Evolutionary conservation across 2,113 vertebrate genomes (phyloP).

Genomic region (Tenebrosternarchus preto): DNA sequence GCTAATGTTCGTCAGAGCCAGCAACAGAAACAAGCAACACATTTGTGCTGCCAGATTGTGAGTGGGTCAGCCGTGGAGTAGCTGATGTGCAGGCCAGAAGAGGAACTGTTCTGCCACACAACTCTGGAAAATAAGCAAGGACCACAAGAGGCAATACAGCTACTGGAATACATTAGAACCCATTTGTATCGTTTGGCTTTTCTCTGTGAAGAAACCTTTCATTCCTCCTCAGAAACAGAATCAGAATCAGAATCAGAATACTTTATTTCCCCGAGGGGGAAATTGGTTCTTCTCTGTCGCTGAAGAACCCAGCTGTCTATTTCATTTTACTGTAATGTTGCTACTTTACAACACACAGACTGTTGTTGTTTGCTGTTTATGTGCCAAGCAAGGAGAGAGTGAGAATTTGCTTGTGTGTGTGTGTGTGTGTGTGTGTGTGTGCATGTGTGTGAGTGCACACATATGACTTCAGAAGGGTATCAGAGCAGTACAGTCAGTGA

Average conservation of each 20-base stretch:
- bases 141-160: conserved; percentile 11
- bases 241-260: too few species aligned
- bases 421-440: neutral
- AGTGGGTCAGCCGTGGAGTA: conserved; percentile 48
- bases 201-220: neutral
- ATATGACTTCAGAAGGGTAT: neutral
- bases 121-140: conserved; percentile 20
- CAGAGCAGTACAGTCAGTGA: neutral
- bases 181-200: conserved; percentile 13
- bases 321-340: neutral
- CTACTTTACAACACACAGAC: neutral
- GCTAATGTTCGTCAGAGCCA: conserved; percentile 49
- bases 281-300: neutral
- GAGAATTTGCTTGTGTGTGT: neutral
- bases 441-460: neutral
- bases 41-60: conserved; percentile 53
- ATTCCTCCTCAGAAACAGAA: too few species aligned
- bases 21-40: conserved; percentile 54
- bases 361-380: neutral
- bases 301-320: neutral
- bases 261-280: too few species aligned
- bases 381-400: neutral
- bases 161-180: conserved; percentile 20
- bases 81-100: conserved; percentile 38
- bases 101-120: conserved; percentile 37